phyloP scores from a whole-genome alignment of 2,113 vertebrate genomes.

The Paradoxurus hermaphroditus region DNA sequence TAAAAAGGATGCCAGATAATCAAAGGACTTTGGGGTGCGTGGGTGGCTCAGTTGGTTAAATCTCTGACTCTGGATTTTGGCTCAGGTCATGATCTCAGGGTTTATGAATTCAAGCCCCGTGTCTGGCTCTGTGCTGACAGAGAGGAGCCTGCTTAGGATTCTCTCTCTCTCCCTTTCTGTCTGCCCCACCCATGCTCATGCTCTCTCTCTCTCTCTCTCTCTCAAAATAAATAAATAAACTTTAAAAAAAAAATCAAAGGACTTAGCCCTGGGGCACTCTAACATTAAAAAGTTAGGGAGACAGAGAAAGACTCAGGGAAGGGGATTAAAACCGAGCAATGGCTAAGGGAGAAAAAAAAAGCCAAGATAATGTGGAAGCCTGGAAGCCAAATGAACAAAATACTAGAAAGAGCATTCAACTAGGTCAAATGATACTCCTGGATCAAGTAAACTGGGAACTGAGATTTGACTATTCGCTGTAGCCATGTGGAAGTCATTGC shows the following conservation, averaged over 20 bases:
- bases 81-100: too few species aligned
- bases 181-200: too few species aligned
- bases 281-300: neutral
- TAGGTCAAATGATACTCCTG: neutral
- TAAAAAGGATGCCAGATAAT: neutral
- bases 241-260: neutral
- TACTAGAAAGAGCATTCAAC: too few species aligned
- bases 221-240: too few species aligned
- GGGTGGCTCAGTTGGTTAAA: too few species aligned
- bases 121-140: too few species aligned
- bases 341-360: neutral
- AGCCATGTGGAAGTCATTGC: neutral
- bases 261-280: neutral
- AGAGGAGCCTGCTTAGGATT: too few species aligned
- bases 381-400: neutral
- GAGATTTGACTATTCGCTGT: neutral
- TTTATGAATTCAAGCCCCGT: too few species aligned
- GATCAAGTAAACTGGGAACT: neutral
- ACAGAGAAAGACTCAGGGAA: neutral
- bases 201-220: too few species aligned
- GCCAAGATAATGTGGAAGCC: neutral
- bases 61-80: too few species aligned
- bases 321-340: neutral
- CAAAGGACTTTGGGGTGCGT: neutral
- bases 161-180: too few species aligned